Evolutionary conservation across 2,888 invertebrate genomes (phyloP), one percentile per base, ranked within the genome.

Genomic region (Steromphala cineraria): DNA sequence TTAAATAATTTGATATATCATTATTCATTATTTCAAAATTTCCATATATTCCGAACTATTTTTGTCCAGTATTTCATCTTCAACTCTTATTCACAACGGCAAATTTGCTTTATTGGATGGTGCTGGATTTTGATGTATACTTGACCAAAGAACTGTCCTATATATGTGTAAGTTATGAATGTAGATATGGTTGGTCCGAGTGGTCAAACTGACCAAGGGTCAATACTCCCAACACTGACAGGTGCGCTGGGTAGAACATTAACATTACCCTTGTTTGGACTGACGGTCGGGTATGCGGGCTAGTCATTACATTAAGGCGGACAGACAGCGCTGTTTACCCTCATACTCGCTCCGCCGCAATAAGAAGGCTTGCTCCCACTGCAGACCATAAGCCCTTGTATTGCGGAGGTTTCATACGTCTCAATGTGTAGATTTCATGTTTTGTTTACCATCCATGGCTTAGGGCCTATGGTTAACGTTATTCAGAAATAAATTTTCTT

Each of bases 361-460:
- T 36, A 71, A 31, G 71, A 19, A 31, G 71, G 28, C 36, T 40
- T n/a, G 71, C 36, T 36, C 19, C 36, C 8, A 10, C 71, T 31
- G 36, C 71, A 36, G 17, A 13, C 10, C 28, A n/a, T 36, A 17
- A 36, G 15, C 36, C 71, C 36, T 36, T 31, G n/a, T 71, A 71
- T 71, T 71, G 71, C 40, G 71, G 31, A 40, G 36, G 24, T 17
- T 28, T 24, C 21, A 28, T 36, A 71, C 36, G 71, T 36, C 31
- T 71, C 17, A 36, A 71, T 71, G 71, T 71, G 71, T 71, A 71
- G 71, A 71, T 71, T 62, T 62, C 71, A 40, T 71, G 36, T 71
- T 71, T 36, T 36, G 71, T 71, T 71, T 36, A 71, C 71, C 71
- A 71, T 36, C 36, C 36, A 62, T 19, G 71, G 71, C 71, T n/a